Evolutionary conservation across 92 coral and sea anemone species (phyloP), one percentile per base, ranked within the genome.

Genomic region (Galaxea fascicularis): DNA sequence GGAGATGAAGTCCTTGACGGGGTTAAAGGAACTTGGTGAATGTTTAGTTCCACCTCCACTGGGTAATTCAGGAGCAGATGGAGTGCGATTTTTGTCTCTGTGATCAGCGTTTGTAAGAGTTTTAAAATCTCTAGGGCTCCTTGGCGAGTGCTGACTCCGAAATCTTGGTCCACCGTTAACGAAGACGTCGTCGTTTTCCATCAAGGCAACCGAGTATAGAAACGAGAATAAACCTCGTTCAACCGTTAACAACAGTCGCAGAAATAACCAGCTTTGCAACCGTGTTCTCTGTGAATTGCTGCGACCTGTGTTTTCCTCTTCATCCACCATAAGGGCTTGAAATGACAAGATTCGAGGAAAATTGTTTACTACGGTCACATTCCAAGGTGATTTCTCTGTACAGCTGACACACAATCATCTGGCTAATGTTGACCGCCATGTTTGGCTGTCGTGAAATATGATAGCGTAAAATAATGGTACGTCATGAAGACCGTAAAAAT

Each of bases 1-100:
- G 18, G 91, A 60, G 28, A 97, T 91, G 82, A 97, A 95, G 73
- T 95, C 99, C 84, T 96, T 96, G 65, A 96, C 98, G 31, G 98
- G 98, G 86, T 85, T 84, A 58, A 83, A 74, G 9, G 65, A 30
- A 17, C 82, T 78, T 1, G 88, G 76, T 5, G 86, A 63, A 53
- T 82, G 82, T 71, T 87, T 74, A 14, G 87, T 54, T 66, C 56
- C 70, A 29, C 70, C 82, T 10, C 83, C 90, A 28, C 66, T 60
- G 67, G 90, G 92, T 14, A 89, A 86, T 17, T 91, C 90, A 64
- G 95, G 92, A 21, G 90, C 80, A 16, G 98, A 94, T 17, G 90
- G 28, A 3, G 95, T 78, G 12, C 98, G 84, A 31, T 58, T n/a
- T 28, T 85, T 78, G 52, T 89, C 73, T 27, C 31, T 71, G 10